Evolutionary conservation across 2,797 vertebrate species (phyloP).

Genomic region (Bradypus variegatus): DNA sequence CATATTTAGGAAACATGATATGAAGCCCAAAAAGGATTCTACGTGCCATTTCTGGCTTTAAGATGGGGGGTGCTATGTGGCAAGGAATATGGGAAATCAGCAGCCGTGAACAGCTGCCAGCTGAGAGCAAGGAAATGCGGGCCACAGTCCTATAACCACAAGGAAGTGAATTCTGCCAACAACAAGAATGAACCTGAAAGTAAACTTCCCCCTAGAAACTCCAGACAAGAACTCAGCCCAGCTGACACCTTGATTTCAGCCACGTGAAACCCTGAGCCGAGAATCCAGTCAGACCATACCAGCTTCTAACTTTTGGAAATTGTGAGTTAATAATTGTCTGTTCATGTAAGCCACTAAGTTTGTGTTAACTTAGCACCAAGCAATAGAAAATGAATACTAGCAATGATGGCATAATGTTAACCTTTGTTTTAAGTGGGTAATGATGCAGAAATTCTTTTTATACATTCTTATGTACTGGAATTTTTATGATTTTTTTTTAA

Average conservation of each 20-base stretch:
- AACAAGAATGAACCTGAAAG: neutral
- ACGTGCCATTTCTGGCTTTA: neutral
- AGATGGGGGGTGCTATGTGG: neutral
- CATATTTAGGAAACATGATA: neutral
- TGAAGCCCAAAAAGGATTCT: neutral
- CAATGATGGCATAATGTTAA: neutral
- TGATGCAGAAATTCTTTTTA: neutral
- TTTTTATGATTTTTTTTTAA: neutral
- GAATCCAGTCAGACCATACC: rapidly evolving
- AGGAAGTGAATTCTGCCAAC: neutral
- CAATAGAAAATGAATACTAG: neutral
- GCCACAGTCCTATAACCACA: neutral
- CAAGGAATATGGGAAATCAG: neutral
- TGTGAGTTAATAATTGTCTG: neutral
- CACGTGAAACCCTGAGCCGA: neutral
- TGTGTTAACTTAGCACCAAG: neutral
- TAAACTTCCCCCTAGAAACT: neutral
- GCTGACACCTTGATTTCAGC: neutral
- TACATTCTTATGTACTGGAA: neutral
- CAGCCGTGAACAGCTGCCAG: neutral
- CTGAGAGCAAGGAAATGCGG: neutral
- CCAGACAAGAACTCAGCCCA: neutral
- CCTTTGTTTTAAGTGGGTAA: neutral
- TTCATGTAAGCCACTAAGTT: neutral
- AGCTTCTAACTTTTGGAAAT: neutral